A percentile compares a stretch with the other conserved stretches of the same genome.
These are phyloP conservation scores for Lysandra coridon DNA, from an alignment of 2,888 invertebrate genomes.

Conservation along the genomic window DNA sequence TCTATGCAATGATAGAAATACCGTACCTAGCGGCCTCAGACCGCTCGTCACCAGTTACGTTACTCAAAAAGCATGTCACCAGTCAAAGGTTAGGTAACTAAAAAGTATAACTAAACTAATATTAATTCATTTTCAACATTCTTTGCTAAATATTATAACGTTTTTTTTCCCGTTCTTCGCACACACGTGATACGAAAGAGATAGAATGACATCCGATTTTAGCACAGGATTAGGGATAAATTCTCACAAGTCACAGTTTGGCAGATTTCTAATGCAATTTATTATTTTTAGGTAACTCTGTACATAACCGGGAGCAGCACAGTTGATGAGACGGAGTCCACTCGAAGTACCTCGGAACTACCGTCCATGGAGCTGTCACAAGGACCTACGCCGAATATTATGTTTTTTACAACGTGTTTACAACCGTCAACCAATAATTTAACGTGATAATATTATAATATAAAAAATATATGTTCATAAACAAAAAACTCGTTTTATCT, in stretches of 20 bases:
- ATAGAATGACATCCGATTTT: too few relatives aligned
- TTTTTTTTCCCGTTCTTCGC: too few relatives aligned
- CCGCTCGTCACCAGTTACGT: neutral
- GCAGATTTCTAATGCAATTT: neutral
- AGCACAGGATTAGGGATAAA: too few relatives aligned
- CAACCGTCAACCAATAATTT: slow-evolving; percentile 49
- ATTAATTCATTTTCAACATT: too few relatives aligned
- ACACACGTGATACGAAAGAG: too few relatives aligned
- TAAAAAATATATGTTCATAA: neutral
- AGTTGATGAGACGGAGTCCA: slow-evolving; percentile 35
- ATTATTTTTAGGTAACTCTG: slow-evolving; percentile 23
- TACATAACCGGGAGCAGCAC: slow-evolving; percentile 48
- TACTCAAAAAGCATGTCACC: neutral
- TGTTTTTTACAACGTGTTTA: slow-evolving; percentile 71
- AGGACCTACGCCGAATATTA: slow-evolving; percentile 65
- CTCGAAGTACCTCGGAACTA: slow-evolving; percentile 49
- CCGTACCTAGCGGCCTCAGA: neutral
- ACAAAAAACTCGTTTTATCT: neutral
- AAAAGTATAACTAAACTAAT: too few relatives aligned
- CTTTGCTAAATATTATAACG: too few relatives aligned
- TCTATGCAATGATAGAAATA: neutral
- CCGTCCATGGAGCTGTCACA: slow-evolving; percentile 58
- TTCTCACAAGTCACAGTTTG: neutral
- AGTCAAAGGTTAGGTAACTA: too few relatives aligned
- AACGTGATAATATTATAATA: slow-evolving; percentile 28